Conservation (phyloP, 1,140 invertebrate genomes). For the Psix sp. region DNA sequence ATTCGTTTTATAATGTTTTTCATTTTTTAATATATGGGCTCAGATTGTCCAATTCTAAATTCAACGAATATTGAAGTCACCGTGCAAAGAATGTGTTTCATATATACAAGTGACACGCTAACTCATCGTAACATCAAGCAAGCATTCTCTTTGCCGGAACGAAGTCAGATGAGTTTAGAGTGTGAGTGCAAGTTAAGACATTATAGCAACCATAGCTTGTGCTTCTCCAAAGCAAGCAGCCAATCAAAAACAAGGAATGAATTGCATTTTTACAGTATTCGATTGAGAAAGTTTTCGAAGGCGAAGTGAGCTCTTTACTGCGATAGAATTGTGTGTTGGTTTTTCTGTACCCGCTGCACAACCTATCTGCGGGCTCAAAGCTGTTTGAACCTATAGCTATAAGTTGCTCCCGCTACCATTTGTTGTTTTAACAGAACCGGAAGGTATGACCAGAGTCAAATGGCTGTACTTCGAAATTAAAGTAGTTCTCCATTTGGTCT, state of each 20-base stretch:
- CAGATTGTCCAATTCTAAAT: conserved; percentile 27
- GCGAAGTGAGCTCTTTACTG: conserved; percentile 83
- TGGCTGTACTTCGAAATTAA: conserved; percentile 85
- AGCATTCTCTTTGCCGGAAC: conserved; percentile 25
- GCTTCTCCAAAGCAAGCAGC: conserved; percentile 75
- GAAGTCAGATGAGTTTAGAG: conserved; percentile 62
- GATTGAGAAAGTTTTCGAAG: conserved; percentile 82
- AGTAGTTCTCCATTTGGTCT: conserved; percentile 86
- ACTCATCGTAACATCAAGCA: conserved; percentile 37
- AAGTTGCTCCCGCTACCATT: conserved; percentile 84
- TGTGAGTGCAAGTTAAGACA: conserved; percentile 65
- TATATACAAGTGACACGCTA: conserved; percentile 33
- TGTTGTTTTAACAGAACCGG: conserved; percentile 78
- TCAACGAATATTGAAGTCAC: conserved; percentile 29
- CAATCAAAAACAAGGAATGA: conserved; percentile 91
- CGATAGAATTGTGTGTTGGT: conserved; percentile 85
- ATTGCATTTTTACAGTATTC: conserved; percentile 82
- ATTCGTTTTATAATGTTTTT: too few relatives aligned
- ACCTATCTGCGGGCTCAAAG: conserved; percentile 80
- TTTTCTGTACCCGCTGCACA: conserved; percentile 83
- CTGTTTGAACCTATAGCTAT: conserved; percentile 83
- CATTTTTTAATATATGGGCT: too few relatives aligned
- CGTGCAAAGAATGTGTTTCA: conserved; percentile 20
- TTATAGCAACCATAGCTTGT: conserved; percentile 65
- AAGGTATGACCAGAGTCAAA: conserved; percentile 79